Percentiles rank a stretch among this genome's conserved stretches.
phyloP scores from a whole-genome alignment of 2,797 vertebrate genomes.

The Danio kyathit region DNA sequence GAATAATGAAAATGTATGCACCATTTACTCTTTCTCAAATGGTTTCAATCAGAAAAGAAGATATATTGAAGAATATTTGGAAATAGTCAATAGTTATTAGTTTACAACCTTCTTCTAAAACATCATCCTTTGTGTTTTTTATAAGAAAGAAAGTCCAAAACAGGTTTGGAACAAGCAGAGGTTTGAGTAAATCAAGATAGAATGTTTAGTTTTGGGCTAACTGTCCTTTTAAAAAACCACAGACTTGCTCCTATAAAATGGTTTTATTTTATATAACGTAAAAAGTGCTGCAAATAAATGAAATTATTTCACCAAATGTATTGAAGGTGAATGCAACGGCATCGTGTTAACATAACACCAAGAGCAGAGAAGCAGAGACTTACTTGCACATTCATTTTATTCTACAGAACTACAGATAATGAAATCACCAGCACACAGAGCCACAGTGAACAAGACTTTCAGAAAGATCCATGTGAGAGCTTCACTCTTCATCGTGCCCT shows the following conservation, averaged over 20 bases:
- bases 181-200: no score
- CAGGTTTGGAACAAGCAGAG: no score
- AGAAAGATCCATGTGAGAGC: constrained; percentile 16
- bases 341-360: not conserved
- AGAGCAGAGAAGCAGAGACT: constrained; percentile 7
- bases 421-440: not conserved
- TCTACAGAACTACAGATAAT: constrained; percentile 50
- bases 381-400: constrained; percentile 50
- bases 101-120: no score
- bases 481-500: constrained; percentile 63
- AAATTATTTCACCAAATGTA: not conserved
- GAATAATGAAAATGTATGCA: no score
- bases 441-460: constrained; percentile 44
- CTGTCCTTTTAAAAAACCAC: not conserved
- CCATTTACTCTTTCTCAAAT: no score
- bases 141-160: no score
- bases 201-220: no score
- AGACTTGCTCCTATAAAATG: not conserved
- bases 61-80: no score
- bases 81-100: no score
- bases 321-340: not conserved
- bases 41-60: no score
- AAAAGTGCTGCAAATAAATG: no score
- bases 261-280: not conserved
- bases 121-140: no score